Conservation (phyloP, 2,797 vertebrate genomes). For the Numenius phaeopus region DNA sequence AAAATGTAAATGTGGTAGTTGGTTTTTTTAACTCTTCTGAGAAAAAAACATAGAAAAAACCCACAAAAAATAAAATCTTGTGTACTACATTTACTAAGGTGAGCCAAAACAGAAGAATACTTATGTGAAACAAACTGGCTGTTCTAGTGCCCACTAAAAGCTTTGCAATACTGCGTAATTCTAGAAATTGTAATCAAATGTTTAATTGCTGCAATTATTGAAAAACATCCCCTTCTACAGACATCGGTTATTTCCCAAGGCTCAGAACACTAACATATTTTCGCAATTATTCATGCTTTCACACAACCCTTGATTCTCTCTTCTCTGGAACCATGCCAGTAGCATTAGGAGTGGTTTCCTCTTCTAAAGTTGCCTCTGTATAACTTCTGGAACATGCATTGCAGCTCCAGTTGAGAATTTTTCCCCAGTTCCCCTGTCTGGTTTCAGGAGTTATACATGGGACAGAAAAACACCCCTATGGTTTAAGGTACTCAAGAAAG, state of each 20-base stretch:
- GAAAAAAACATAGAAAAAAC: not conserved
- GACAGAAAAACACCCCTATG: not conserved
- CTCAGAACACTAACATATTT: not conserved
- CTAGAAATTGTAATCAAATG: not conserved
- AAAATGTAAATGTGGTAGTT: not conserved
- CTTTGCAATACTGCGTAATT: not conserved
- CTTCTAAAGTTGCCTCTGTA: not conserved
- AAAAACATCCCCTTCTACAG: not conserved
- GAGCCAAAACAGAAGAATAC: not conserved
- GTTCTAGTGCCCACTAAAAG: not conserved
- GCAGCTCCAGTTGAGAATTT: not conserved
- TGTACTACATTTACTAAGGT: not conserved
- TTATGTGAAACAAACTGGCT: not conserved
- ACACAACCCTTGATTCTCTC: not conserved
- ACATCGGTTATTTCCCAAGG: not conserved
- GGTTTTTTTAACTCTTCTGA: not conserved
- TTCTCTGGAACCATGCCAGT: not conserved
- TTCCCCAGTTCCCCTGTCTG: not conserved
- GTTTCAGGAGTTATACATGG: not conserved
- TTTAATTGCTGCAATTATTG: not conserved
- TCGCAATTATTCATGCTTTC: not conserved
- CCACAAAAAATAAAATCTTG: rapidly evolving
- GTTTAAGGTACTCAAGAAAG: not conserved
- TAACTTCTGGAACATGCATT: not conserved
- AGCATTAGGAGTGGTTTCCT: not conserved